A percentile compares a stretch with the other conserved stretches of the same genome.
phyloP scores from a whole-genome alignment of 2,888 invertebrate species.

The Odontothrips loti region DNA sequence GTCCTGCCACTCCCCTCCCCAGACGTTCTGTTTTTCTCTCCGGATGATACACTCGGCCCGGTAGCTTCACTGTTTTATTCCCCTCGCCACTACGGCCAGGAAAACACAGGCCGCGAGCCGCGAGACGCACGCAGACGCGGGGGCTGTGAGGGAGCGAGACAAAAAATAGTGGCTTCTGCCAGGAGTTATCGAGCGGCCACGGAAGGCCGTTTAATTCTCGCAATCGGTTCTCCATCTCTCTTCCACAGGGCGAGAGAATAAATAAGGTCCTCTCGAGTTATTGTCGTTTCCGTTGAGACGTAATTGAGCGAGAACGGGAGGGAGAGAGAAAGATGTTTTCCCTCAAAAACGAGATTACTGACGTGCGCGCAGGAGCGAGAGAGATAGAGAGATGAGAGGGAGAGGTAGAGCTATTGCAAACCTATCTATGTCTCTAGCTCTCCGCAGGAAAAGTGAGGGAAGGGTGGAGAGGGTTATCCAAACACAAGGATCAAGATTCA shows the following conservation, averaged over 20 bases:
- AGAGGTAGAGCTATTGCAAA: not conserved
- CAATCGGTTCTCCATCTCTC: too few species aligned
- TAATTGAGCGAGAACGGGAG: not conserved
- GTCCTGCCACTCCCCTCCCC: not conserved
- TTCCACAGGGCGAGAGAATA: too few species aligned
- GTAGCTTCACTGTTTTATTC: too few species aligned
- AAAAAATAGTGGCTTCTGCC: too few species aligned
- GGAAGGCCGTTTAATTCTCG: too few species aligned
- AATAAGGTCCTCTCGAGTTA: not conserved
- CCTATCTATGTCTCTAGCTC: constrained; percentile 11
- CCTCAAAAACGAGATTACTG: not conserved
- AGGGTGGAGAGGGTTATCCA: not conserved
- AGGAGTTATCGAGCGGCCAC: too few species aligned
- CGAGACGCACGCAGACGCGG: too few species aligned
- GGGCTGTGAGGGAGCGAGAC: too few species aligned
- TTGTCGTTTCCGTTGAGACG: not conserved
- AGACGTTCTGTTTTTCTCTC: too few species aligned
- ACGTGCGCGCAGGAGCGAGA: not conserved
- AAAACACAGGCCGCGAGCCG: too few species aligned
- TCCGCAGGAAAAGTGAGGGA: not conserved
- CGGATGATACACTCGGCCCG: too few species aligned
- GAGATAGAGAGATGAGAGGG: not conserved
- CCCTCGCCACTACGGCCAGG: too few species aligned
- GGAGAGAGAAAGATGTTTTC: not conserved
- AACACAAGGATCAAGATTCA: constrained; percentile 21